Percentiles rank a stretch among this genome's conserved stretches.
phyloP scores from a whole-genome alignment of 2,888 invertebrate genomes.

The Cheilosia grossa region DNA sequence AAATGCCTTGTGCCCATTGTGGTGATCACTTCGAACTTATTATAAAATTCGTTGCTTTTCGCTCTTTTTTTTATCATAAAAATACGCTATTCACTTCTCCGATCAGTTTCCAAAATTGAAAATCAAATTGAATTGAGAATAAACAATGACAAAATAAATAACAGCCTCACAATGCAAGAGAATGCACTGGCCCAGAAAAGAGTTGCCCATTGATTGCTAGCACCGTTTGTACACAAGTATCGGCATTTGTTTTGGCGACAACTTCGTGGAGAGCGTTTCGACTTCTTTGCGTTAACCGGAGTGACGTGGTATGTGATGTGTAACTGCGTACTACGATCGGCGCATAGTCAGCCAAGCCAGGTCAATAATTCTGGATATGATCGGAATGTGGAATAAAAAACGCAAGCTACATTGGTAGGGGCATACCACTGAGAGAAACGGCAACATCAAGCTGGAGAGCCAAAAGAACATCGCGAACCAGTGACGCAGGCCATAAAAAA shows the following conservation, averaged over 20 bases:
- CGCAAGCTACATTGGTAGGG: constrained; percentile 46
- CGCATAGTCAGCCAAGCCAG: constrained; percentile 18
- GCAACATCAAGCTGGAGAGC: constrained; percentile 3
- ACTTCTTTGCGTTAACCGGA: constrained; percentile 6
- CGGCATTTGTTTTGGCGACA: not conserved
- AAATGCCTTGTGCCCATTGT: too few relatives aligned
- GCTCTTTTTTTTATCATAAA: too few relatives aligned
- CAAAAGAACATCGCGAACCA: constrained; percentile 29
- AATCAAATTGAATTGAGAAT: not conserved
- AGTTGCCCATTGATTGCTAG: too few relatives aligned
- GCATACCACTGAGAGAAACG: constrained; percentile 19
- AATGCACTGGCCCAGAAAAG: constrained; percentile 3
- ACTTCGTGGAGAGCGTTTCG: constrained; percentile 3
- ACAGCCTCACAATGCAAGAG: not conserved
- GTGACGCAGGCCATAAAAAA: constrained; percentile 51
- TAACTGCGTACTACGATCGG: constrained; percentile 40
- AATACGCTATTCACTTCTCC: too few relatives aligned
- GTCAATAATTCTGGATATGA: constrained; percentile 56
- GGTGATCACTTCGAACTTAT: too few relatives aligned
- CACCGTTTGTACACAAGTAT: not conserved
- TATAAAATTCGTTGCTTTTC: too few relatives aligned
- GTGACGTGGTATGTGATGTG: not conserved
- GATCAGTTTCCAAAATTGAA: not conserved
- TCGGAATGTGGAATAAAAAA: constrained; percentile 63
- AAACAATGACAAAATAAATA: constrained; percentile 1